Percentiles rank a stretch among this genome's conserved stretches.
phyloP scores from a whole-genome alignment of 2,888 invertebrate species.

The Euzophera pinguis region DNA sequence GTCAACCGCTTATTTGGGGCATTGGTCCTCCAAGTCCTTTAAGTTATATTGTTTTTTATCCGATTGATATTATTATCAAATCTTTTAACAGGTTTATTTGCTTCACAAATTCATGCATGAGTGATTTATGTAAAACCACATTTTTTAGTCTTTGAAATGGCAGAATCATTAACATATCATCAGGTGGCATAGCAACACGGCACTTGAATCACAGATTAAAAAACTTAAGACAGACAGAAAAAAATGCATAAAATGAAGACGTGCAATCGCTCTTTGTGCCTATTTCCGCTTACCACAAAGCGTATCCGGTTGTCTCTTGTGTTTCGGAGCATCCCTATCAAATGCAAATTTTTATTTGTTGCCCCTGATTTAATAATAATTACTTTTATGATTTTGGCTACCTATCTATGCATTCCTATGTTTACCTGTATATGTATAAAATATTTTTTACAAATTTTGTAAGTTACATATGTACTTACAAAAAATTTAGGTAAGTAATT shows the following conservation, averaged over 20 bases:
- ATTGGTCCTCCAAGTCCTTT: too few relatives aligned
- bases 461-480: too few relatives aligned
- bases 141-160: too few relatives aligned
- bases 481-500: too few relatives aligned
- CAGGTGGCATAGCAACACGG: conserved; percentile 1
- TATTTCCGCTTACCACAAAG: conserved; percentile 70
- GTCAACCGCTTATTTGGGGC: too few relatives aligned
- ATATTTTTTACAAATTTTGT: too few relatives aligned
- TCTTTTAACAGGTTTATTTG: too few relatives aligned
- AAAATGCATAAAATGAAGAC: conserved; percentile 47
- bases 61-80: too few relatives aligned
- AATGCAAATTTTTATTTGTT: conserved; percentile 58
- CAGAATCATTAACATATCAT: neutral
- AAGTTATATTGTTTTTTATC: too few relatives aligned
- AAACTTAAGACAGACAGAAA: conserved; percentile 18
- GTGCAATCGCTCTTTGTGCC: conserved; percentile 67
- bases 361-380: conserved; percentile 15
- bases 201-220: conserved; percentile 12
- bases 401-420: neutral
- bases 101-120: too few relatives aligned
- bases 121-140: too few relatives aligned
- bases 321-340: conserved; percentile 62
- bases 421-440: too few relatives aligned
- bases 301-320: conserved; percentile 72
- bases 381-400: neutral